These are phyloP conservation scores for Ptilodon capucinus DNA, from an alignment of 2,888 invertebrate species.

Conservation along the genomic window DNA sequence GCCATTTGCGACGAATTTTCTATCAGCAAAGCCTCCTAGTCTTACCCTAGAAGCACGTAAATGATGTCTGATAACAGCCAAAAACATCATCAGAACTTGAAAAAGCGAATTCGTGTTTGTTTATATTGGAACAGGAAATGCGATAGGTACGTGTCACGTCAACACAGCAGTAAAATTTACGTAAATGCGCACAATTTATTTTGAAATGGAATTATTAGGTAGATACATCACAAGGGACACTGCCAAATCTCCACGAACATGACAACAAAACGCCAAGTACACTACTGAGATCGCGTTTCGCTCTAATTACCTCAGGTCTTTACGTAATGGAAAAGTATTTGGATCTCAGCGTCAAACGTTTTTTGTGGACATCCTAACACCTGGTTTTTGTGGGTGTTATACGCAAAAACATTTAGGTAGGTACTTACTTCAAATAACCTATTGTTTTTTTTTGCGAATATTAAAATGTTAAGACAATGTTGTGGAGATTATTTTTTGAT, in stretches of 20 bases:
- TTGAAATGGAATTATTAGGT: neutral
- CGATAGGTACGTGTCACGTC: neutral
- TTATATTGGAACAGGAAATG: neutral
- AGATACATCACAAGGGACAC: neutral
- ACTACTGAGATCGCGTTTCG: neutral
- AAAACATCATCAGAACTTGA: neutral
- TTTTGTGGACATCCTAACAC: neutral
- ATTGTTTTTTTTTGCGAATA: neutral
- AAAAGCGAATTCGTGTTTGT: neutral
- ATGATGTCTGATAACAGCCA: neutral
- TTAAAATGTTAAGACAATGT: neutral
- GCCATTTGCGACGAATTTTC: neutral
- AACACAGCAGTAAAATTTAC: neutral
- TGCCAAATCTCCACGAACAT: neutral
- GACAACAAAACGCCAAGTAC: neutral
- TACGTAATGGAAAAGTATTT: neutral
- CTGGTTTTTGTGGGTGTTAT: neutral
- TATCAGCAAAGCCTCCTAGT: neutral
- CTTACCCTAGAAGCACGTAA: neutral
- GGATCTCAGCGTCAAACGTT: neutral
- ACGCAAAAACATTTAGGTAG: no score
- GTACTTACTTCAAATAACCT: neutral
- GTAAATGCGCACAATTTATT: neutral
- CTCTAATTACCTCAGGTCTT: neutral
- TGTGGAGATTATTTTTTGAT: no score